Percentiles rank a stretch among this genome's conserved stretches.
Evolutionary conservation across 1,140 invertebrate genomes (phyloP).

Genomic region (Pachypeltis micranthus): DNA sequence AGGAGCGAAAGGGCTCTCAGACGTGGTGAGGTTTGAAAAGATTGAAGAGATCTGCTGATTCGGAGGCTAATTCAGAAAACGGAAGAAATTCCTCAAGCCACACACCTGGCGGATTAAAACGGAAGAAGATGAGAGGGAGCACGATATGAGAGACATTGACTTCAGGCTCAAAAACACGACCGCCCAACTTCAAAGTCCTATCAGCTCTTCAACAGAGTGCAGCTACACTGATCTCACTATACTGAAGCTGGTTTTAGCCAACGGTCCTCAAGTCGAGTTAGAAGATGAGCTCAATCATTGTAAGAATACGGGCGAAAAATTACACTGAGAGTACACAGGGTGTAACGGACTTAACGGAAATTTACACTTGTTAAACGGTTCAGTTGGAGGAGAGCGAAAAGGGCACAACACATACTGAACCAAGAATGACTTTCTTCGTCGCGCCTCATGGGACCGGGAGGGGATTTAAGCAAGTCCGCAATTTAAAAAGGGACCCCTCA

Average conservation of each 20-base stretch:
- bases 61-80: slow-evolving; percentile 48
- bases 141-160: slow-evolving; percentile 85
- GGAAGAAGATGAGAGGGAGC: slow-evolving; percentile 44
- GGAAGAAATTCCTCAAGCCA: slow-evolving; percentile 51
- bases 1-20: slow-evolving; percentile 65
- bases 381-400: too few relatives aligned
- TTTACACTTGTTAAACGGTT: too few relatives aligned
- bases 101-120: slow-evolving; percentile 40
- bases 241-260: slow-evolving; percentile 78
- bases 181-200: slow-evolving; percentile 54
- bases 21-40: slow-evolving; percentile 76
- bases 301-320: slow-evolving; percentile 72
- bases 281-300: slow-evolving; percentile 88
- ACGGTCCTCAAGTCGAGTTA: slow-evolving; percentile 83
- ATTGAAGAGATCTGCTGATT: slow-evolving; percentile 54
- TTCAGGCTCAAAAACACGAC: slow-evolving; percentile 65
- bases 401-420: too few relatives aligned
- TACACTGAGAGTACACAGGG: too few relatives aligned
- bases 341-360: too few relatives aligned
- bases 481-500: too few relatives aligned
- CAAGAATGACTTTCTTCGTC: too few relatives aligned
- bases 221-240: slow-evolving; percentile 75
- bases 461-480: too few relatives aligned
- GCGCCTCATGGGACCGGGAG: too few relatives aligned
- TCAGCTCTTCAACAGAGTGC: slow-evolving; percentile 55